Base-by-base conservation (phyloP, 2,888 invertebrate genomes). In the Leptothorax acervorum region DNA sequence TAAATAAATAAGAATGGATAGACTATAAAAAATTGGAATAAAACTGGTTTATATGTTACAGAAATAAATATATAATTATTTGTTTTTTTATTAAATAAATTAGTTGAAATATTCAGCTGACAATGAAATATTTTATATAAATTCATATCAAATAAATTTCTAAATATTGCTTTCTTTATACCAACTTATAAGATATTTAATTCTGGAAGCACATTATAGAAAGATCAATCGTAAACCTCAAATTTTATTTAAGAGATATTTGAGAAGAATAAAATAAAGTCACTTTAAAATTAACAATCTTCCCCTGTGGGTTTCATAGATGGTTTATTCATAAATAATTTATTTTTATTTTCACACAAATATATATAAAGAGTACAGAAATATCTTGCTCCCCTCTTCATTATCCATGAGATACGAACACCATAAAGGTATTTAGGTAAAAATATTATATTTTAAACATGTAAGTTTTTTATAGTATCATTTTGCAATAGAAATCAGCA, bases 271-370 rank as follows among this genome's bases (percentile, higher is more conserved):
- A 62, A 62, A 35, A 35, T 35, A 35, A 62, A 62, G 0, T 62
- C 15, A 55, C 35, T 62, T 35, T 35, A 35, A 62, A 62, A 62
- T 62, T 62, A 62, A 35, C 11, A 3, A n/a, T 35, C n/a, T 62
- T 62, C 11, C n/a, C n/a, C 8, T 35, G 9, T n/a, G 31, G 1
- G 11, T 62, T 62, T 62, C n/a, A 62, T 39, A 62, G 35, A 11
- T 39, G 11, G 35, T n/a, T 62, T 39, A 62, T 62, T 62, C n/a
- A 62, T 62, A 62, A 35, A 62, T 62, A n/a, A 35, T 62, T 62
- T 62, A 62, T 62, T 62, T 62, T 62, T 62, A 62, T 62, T 35
- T 35, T n/a, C 35, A 62, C 35, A 31, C 18, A 62, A 60, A 35
- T 62, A 62, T 62, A 62, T 60, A 31, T 18, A 60, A 9, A 53